A percentile compares a stretch with the other conserved stretches of the same genome.
Conservation (phyloP, 2,797 vertebrate genomes). For the Myotis planiceps region DNA sequence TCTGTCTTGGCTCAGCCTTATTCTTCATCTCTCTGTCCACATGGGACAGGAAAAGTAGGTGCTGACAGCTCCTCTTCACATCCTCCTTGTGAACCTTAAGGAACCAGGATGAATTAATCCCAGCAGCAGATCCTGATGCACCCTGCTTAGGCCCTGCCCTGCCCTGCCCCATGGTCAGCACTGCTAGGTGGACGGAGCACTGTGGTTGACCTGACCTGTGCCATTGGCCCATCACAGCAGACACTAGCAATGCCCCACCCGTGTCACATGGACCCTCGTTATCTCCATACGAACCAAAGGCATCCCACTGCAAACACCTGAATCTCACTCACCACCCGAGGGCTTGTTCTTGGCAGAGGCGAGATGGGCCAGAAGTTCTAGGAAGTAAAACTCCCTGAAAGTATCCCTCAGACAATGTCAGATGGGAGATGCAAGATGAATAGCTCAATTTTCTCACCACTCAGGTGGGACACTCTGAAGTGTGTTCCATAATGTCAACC, state of each 20-base stretch:
- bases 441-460: neutral
- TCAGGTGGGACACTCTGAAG: neutral
- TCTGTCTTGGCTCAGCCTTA: neutral
- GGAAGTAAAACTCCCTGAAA: neutral
- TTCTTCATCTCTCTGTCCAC: neutral
- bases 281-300: neutral
- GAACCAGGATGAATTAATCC: neutral
- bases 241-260: neutral
- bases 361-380: neutral
- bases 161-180: no score
- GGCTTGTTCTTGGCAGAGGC: neutral
- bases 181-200: neutral
- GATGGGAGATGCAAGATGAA: neutral
- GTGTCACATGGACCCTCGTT: neutral
- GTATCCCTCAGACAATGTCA: neutral
- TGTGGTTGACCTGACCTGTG: neutral
- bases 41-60: neutral
- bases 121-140: neutral
- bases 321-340: neutral
- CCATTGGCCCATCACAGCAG: neutral
- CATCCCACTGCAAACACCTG: neutral
- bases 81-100: neutral
- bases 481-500: neutral
- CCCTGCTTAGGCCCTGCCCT: no score
- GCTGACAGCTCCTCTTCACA: neutral